Evolutionary conservation across 30 jellyfish, hydroid and myxozoan species (phyloP), one percentile per base, ranked within the genome.

Genomic region (Chironex yamaguchii): DNA sequence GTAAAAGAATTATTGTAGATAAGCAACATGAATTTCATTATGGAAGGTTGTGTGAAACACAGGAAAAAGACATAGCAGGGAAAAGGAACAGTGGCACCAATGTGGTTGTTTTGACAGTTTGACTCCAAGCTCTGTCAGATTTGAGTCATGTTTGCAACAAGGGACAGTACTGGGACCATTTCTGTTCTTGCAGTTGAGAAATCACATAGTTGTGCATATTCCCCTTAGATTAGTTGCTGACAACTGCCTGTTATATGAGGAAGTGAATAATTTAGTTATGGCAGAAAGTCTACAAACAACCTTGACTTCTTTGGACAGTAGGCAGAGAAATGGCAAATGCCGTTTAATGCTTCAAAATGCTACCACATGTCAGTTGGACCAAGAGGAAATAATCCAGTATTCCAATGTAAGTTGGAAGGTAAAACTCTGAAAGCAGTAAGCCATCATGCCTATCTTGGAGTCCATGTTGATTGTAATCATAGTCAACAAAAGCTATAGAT

Each of bases 251-350:
- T 53, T 77, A 52, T 77, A 58, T 20, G 54, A 52, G 81, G 89
- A 77, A 32, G 80, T 77, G 67, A 77, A 77, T 77, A 80, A 77
- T 77, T 21, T 70, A 77, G 89, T 77, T 31, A 77, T 77, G 89
- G 89, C 89, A 30, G 89, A 77, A 52, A 29, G 88, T n/a, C n/a
- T n/a, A n/a, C n/a, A n/a, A n/a, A n/a, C n/a, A 48, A 75, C 63
- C 76, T 75, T 52, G 29, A 52, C 24, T 54, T 62, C 81, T 78
- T 78, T 70, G 90, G 90, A 62, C 34, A 78, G 81, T 31, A 71
- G 90, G 90, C 91, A 81, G 84, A 62, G 91, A 81, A 81, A 81
- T 81, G 84, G 91, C 36, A 81, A 64, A 81, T 63, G 84, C 67
- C 84, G 42, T 81, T 81, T 29, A 81, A 81, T 81, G 91, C 34